These are phyloP conservation scores for Mylabris phalerata DNA, from an alignment of 1,140 invertebrate species.

Conservation along the genomic window DNA sequence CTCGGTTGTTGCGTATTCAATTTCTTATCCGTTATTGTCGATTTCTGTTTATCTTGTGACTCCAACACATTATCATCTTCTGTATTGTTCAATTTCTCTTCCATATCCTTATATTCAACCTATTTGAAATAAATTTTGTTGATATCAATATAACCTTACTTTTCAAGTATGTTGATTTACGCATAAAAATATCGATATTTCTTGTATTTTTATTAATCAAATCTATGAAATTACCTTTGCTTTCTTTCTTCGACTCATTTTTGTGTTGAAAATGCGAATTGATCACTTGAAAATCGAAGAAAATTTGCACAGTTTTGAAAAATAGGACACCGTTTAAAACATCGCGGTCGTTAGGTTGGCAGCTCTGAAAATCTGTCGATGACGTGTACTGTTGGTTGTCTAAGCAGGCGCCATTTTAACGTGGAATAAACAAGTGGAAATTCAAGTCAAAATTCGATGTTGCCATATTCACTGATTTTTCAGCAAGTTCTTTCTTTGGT, in stretches of 20 bases:
- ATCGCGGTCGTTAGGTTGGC: no score
- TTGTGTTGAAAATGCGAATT: slow-evolving; percentile 5
- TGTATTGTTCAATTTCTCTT: slow-evolving; percentile 56
- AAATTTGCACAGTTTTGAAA: background rate
- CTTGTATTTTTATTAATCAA: background rate
- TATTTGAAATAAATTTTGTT: slow-evolving; percentile 44
- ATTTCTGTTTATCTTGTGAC: slow-evolving; percentile 57
- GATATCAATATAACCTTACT: slow-evolving; percentile 30
- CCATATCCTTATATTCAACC: slow-evolving; percentile 62
- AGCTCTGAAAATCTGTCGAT: no score
- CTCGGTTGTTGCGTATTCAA: slow-evolving; percentile 26
- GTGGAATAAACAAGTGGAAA: no score
- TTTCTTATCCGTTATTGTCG: slow-evolving; percentile 42
- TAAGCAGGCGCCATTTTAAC: no score
- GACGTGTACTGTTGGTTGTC: no score
- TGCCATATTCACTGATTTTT: no score
- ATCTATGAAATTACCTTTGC: slow-evolving; percentile 46
- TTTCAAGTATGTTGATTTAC: background rate
- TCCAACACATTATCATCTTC: slow-evolving; percentile 60
- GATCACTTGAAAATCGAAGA: background rate
- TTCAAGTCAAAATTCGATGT: no score
- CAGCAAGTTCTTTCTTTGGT: no score
- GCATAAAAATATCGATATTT: slow-evolving; percentile 6
- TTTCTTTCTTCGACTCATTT: slow-evolving; percentile 62
- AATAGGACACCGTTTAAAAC: no score